Percentiles rank a stretch among this genome's conserved stretches.
phyloP scores from a whole-genome alignment of 1,140 invertebrate genomes.

The Aethina tumida region DNA sequence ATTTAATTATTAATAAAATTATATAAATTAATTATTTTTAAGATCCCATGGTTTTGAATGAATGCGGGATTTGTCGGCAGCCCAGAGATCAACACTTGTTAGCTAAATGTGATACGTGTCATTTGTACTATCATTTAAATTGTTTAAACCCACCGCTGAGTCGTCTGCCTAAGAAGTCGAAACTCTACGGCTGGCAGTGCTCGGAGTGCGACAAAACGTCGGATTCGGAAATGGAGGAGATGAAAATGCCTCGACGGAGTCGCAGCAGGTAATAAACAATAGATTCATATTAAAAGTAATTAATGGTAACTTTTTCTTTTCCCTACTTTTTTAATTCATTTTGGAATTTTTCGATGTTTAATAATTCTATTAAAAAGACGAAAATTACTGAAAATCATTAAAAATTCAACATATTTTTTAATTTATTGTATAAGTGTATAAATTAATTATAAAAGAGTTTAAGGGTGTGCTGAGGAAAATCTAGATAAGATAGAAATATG shows the following conservation, averaged over 20 bases:
- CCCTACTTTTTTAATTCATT: too few relatives aligned
- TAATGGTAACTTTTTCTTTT: too few relatives aligned
- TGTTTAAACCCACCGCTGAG: constrained; percentile 88
- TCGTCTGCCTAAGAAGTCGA: constrained; percentile 89
- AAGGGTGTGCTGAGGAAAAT: too few relatives aligned
- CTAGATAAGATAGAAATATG: too few relatives aligned
- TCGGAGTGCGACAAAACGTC: constrained; percentile 82
- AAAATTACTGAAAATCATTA: too few relatives aligned
- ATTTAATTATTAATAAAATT: too few relatives aligned
- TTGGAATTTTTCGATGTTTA: too few relatives aligned
- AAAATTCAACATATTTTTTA: too few relatives aligned
- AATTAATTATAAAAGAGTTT: too few relatives aligned
- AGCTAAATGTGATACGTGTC: constrained; percentile 90
- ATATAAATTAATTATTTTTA: too few relatives aligned
- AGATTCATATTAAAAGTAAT: constrained; percentile 28
- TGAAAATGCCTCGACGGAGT: constrained; percentile 65
- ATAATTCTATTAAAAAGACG: too few relatives aligned
- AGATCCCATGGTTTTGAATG: constrained; percentile 38
- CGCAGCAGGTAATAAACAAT: constrained; percentile 63
- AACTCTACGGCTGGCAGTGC: constrained; percentile 89
- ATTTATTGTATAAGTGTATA: too few relatives aligned
- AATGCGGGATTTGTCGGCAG: constrained; percentile 77
- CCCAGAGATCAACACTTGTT: constrained; percentile 78
- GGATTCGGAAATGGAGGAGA: constrained; percentile 64
- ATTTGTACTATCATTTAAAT: constrained; percentile 83